phyloP scores from a whole-genome alignment of 2,113 vertebrate genomes.

The Eurystomus gularis region DNA sequence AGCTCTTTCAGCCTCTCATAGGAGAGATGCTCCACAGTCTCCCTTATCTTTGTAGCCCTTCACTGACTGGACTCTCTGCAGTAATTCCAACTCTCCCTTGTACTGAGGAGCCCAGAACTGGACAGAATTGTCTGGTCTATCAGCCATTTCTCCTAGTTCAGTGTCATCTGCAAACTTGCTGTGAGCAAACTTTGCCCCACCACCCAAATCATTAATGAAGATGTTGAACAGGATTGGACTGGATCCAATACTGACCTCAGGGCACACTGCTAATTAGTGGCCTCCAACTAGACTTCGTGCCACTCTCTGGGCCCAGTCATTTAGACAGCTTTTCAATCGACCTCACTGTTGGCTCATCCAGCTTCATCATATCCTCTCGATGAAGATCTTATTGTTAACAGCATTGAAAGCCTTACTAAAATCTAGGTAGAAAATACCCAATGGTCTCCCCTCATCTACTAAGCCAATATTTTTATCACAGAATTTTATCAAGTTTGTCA shows the following conservation, averaged over 20 bases:
- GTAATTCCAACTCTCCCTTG: not conserved
- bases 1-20: not conserved
- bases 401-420: not conserved
- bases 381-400: not conserved
- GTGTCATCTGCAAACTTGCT: not conserved
- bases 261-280: not conserved
- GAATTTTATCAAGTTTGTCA: not conserved
- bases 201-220: not conserved
- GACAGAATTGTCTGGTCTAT: not conserved
- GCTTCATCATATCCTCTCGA: too few relatives aligned
- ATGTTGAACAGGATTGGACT: not conserved
- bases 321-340: rapidly evolving
- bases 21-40: not conserved
- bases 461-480: not conserved
- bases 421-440: not conserved
- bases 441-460: not conserved
- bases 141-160: not conserved
- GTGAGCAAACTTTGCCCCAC: not conserved
- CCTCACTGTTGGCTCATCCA: not conserved
- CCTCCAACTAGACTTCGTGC: not conserved
- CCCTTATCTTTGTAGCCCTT: not conserved
- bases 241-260: not conserved
- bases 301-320: too few relatives aligned
- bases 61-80: not conserved
- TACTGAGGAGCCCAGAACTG: not conserved